Evolutionary conservation across 2,113 vertebrate species (phyloP).

Genomic region (Eudyptes chrysolophus): DNA sequence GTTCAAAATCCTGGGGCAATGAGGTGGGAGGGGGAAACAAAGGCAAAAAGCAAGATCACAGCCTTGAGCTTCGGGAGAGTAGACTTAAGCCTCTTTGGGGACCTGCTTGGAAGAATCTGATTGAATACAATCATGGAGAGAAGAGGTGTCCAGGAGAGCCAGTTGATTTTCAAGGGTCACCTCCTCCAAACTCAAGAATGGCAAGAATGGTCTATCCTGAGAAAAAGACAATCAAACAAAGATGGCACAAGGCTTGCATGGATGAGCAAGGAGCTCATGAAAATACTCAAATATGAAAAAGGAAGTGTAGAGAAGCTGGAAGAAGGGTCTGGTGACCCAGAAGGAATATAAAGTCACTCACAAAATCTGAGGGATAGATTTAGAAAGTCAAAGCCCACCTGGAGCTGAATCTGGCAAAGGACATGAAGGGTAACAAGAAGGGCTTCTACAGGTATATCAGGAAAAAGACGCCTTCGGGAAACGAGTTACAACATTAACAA

Average conservation of each 20-base stretch:
- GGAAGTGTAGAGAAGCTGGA: background rate
- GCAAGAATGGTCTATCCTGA: background rate
- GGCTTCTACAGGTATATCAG: background rate
- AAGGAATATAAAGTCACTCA: background rate
- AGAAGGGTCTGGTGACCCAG: background rate
- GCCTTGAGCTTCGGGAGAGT: background rate
- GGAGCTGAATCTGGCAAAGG: background rate
- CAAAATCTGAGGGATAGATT: background rate
- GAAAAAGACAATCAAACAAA: background rate
- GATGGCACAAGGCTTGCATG: background rate
- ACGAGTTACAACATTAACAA: background rate
- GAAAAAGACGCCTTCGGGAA: background rate
- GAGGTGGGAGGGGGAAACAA: background rate
- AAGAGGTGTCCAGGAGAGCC: background rate
- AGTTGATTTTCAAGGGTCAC: background rate
- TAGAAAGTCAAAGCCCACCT: background rate
- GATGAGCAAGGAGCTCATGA: background rate
- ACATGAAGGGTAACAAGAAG: background rate
- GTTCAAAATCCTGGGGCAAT: background rate
- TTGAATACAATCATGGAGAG: background rate
- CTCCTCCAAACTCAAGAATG: background rate
- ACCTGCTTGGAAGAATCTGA: background rate
- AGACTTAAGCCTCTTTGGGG: background rate
- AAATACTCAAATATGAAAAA: background rate
- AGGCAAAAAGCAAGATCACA: background rate